Percentiles rank a stretch among this genome's conserved stretches.
These are phyloP conservation scores for Netelia virgata DNA, from an alignment of 2,888 invertebrate species.

Conservation along the genomic window DNA sequence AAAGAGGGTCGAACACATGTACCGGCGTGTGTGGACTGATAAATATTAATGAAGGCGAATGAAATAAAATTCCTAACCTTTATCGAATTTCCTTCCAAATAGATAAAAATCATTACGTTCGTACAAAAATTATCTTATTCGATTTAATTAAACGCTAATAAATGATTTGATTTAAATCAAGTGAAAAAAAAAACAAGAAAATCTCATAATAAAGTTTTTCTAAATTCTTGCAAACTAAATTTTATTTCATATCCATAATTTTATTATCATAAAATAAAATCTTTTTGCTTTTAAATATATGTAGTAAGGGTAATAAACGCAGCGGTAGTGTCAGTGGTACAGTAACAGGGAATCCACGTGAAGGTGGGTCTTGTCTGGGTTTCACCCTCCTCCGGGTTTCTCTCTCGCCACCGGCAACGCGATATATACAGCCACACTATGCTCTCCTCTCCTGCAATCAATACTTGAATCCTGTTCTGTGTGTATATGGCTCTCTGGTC, in stretches of 20 bases:
- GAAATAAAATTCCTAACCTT: too few relatives aligned
- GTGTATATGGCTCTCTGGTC: slow-evolving; percentile 64
- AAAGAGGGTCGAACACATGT: slow-evolving; percentile 7
- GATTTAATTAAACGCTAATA: too few relatives aligned
- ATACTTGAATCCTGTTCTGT: slow-evolving; percentile 82
- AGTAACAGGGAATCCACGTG: slow-evolving; percentile 76
- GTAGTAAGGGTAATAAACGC: slow-evolving; percentile 24
- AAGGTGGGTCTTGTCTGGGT: slow-evolving; percentile 81
- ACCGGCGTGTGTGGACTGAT: too few relatives aligned
- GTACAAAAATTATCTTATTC: too few relatives aligned
- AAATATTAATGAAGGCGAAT: too few relatives aligned
- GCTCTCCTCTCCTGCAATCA: slow-evolving; percentile 80
- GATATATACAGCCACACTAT: slow-evolving; percentile 75
- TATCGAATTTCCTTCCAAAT: too few relatives aligned
- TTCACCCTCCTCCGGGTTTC: slow-evolving; percentile 78
- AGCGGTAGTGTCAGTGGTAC: slow-evolving; percentile 68
- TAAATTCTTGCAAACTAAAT: too few relatives aligned
- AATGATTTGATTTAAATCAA: too few relatives aligned
- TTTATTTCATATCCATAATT: too few relatives aligned
- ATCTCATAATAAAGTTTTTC: too few relatives aligned
- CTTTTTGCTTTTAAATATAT: slow-evolving; percentile 51
- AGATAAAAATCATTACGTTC: too few relatives aligned
- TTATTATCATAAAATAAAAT: slow-evolving; percentile 2
- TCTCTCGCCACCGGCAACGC: slow-evolving; percentile 64
- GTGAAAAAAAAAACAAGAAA: too few relatives aligned